Evolutionary conservation across 2,888 invertebrate species (phyloP).

Genomic region (Eupithecia pulchellata): DNA sequence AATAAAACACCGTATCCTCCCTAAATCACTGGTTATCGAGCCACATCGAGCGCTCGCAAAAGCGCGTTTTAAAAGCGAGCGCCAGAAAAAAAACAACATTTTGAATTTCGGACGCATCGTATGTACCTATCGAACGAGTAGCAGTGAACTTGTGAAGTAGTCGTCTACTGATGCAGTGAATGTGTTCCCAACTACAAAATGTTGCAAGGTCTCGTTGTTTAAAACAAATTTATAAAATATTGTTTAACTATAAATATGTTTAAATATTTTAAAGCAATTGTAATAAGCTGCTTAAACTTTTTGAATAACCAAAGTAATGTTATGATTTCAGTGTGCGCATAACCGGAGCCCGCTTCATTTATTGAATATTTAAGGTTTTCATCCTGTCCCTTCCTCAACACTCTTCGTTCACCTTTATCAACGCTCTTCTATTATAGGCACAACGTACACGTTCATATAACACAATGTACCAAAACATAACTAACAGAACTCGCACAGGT

Average conservation of each 20-base stretch:
- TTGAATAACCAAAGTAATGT: conserved; percentile 11
- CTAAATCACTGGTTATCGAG: neutral
- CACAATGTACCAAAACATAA: conserved; percentile 8
- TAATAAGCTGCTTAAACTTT: neutral
- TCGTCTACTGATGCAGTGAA: neutral
- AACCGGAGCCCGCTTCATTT: conserved; percentile 34
- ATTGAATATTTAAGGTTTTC: conserved; percentile 20
- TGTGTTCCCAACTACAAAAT: neutral
- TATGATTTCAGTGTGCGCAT: conserved; percentile 54
- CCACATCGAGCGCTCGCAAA: neutral
- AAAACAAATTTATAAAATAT: neutral
- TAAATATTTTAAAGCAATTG: neutral
- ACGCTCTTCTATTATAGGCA: conserved; percentile 24
- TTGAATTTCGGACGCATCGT: neutral
- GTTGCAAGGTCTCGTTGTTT: neutral
- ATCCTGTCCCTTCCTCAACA: conserved; percentile 23
- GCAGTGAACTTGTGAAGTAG: neutral
- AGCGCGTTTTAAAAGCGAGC: neutral
- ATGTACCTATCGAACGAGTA: no score
- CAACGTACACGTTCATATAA: conserved; percentile 28
- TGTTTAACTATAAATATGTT: no score
- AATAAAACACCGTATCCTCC: neutral
- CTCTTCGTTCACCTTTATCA: conserved; percentile 18
- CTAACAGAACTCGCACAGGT: neutral
- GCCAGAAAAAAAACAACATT: neutral